Evolutionary conservation across 2,888 invertebrate genomes (phyloP).

Genomic region (Eupithecia subfuscata): DNA sequence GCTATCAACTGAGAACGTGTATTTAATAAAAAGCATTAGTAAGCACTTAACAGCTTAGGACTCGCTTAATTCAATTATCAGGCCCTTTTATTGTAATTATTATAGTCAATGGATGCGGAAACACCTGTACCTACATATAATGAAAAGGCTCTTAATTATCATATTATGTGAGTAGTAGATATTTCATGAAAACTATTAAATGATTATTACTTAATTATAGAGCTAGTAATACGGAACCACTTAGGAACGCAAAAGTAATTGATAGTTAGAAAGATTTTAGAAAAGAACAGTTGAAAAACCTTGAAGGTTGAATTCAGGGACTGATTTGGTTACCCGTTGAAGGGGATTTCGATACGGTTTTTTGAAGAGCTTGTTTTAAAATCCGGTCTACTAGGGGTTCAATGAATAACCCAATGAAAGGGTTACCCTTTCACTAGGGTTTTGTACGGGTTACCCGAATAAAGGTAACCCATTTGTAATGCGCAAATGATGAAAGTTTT

Average conservation of each 20-base stretch:
- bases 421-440: too few species aligned
- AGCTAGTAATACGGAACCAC: neutral
- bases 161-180: neutral
- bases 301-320: neutral
- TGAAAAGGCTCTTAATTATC: neutral
- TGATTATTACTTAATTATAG: neutral
- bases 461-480: too few species aligned
- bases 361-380: too few species aligned
- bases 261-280: neutral
- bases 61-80: neutral
- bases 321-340: too few species aligned
- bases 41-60: neutral
- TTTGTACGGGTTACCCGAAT: too few species aligned
- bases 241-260: neutral
- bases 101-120: conserved; percentile 12
- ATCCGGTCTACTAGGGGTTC: too few species aligned
- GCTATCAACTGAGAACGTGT: neutral
- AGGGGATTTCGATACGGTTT: too few species aligned
- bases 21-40: neutral
- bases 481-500: too few species aligned
- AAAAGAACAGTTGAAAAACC: neutral
- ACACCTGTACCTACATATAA: neutral
- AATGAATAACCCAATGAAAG: too few species aligned
- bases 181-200: neutral
- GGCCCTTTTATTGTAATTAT: neutral